These are phyloP conservation scores for Asobara japonica DNA, from an alignment of 1,140 invertebrate species.

Conservation along the genomic window DNA sequence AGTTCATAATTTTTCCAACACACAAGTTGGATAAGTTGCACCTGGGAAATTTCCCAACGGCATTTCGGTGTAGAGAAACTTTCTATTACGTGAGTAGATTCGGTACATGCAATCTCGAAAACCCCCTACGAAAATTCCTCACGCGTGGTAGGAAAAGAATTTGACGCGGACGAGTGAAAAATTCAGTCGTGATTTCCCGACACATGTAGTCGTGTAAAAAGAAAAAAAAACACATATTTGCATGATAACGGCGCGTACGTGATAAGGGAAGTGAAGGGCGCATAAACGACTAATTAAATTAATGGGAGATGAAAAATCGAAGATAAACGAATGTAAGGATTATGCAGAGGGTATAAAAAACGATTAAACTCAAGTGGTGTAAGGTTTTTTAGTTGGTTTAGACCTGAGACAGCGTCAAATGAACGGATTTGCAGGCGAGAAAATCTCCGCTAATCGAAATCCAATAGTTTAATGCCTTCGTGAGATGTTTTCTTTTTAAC, in stretches of 20 bases:
- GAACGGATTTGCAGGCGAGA: slow-evolving; percentile 17
- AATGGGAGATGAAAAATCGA: not conserved
- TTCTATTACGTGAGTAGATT: not conserved
- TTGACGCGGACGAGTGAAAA: no score
- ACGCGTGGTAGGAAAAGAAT: no score
- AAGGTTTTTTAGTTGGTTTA: not conserved
- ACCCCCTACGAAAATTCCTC: no score
- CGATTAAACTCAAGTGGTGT: not conserved
- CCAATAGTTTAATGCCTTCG: slow-evolving; percentile 27
- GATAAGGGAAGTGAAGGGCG: not conserved
- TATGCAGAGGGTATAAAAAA: not conserved
- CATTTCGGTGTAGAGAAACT: not conserved
- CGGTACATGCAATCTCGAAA: not conserved
- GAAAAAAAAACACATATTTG: not conserved
- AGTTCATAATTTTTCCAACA: not conserved
- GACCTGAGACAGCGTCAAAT: slow-evolving; percentile 16
- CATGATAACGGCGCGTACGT: not conserved
- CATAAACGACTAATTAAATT: not conserved
- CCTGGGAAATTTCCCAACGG: not conserved
- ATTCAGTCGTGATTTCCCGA: no score
- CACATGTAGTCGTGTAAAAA: no score
- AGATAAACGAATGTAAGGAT: not conserved
- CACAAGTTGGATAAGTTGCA: not conserved
- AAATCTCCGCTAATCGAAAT: slow-evolving; percentile 25
- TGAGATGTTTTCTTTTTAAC: slow-evolving; percentile 6